phyloP scores from a whole-genome alignment of 1,140 invertebrate species.

The Drosophila lowei region DNA sequence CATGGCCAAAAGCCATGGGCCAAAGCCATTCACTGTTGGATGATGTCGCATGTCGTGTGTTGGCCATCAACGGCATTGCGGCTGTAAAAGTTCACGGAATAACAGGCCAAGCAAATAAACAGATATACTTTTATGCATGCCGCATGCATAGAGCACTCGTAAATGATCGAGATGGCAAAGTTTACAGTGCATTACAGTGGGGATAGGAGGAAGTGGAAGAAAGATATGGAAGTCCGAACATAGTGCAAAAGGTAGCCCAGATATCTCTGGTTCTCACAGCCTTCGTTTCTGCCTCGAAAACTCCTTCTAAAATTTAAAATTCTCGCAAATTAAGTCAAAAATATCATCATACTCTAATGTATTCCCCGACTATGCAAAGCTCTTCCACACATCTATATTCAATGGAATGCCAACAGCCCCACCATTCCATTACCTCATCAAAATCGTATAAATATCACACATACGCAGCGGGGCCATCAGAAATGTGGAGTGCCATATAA shows the following conservation, averaged over 20 bases:
- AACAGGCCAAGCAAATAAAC: conserved; percentile 52
- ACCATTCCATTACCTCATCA: conserved; percentile 26
- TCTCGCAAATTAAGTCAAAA: not conserved
- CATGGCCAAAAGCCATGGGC: conserved; percentile 40
- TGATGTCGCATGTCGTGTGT: conserved; percentile 30
- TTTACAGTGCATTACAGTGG: conserved; percentile 39
- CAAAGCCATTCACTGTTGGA: no score
- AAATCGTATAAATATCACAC: conserved; percentile 65
- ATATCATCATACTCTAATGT: not conserved
- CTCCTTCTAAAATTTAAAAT: not conserved
- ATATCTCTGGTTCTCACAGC: no score
- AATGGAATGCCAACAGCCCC: no score
- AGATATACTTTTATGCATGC: conserved; percentile 13
- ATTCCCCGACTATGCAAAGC: not conserved
- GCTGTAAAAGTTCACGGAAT: conserved; percentile 47
- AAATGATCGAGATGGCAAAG: conserved; percentile 40
- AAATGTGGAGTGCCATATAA: conserved; percentile 57
- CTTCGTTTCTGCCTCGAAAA: no score
- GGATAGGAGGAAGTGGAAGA: not conserved
- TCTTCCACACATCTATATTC: not conserved
- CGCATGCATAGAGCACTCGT: no score
- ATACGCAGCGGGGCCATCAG: conserved; percentile 44
- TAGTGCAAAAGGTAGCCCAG: no score
- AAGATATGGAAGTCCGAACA: not conserved
- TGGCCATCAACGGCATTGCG: conserved; percentile 51